A percentile compares a stretch with the other conserved stretches of the same genome.
These are phyloP conservation scores for Pyralis farinalis DNA, from an alignment of 2,888 invertebrate species.

Conservation along the genomic window DNA sequence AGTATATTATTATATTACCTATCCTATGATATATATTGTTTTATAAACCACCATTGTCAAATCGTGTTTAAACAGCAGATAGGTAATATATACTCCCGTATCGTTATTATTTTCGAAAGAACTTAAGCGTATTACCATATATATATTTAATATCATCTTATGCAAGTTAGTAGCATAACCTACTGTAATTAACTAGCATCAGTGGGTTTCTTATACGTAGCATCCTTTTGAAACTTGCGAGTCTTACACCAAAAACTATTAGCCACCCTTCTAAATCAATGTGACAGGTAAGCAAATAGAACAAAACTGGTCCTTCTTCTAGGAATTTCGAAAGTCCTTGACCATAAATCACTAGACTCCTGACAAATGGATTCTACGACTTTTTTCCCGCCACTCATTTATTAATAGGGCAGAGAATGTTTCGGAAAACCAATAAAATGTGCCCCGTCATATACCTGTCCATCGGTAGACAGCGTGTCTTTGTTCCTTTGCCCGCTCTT, in stretches of 20 bases:
- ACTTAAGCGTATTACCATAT: too few relatives aligned
- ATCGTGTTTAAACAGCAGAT: too few relatives aligned
- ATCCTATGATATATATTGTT: too few relatives aligned
- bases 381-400: slow-evolving; percentile 77
- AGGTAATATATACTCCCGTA: too few relatives aligned
- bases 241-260: slow-evolving; percentile 29
- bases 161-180: too few relatives aligned
- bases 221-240: slow-evolving; percentile 1
- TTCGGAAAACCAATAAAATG: slow-evolving; percentile 81
- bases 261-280: slow-evolving; percentile 66
- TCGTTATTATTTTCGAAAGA: too few relatives aligned
- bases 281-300: slow-evolving; percentile 80
- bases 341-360: slow-evolving; percentile 73
- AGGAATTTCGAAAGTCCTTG: slow-evolving; percentile 72
- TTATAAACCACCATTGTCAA: too few relatives aligned
- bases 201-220: too few relatives aligned
- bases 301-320: slow-evolving; percentile 74
- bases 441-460: slow-evolving; percentile 81
- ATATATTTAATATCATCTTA: too few relatives aligned
- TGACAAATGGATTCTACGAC: slow-evolving; percentile 79
- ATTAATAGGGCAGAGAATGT: slow-evolving; percentile 79
- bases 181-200: too few relatives aligned
- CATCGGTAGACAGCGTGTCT: slow-evolving; percentile 74
- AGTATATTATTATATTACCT: too few relatives aligned
- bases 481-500: slow-evolving; percentile 56